These are phyloP conservation scores for Murina feae DNA, from an alignment of 2,113 vertebrate genomes.

Conservation along the genomic window DNA sequence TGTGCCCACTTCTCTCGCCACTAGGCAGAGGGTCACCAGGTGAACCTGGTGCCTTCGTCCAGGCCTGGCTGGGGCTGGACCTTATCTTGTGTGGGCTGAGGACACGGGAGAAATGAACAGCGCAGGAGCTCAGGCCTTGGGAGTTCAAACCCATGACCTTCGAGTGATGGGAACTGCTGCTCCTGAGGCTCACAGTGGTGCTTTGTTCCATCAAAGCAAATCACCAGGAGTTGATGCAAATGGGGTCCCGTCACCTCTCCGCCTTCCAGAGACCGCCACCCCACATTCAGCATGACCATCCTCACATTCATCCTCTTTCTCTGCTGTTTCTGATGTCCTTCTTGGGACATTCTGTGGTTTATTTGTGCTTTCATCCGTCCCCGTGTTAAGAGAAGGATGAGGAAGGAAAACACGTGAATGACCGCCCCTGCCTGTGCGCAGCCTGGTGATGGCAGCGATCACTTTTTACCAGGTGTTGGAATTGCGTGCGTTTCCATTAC, in stretches of 20 bases:
- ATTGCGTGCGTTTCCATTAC: slow-evolving; percentile 32
- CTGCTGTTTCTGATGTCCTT: background rate
- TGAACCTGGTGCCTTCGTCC: background rate
- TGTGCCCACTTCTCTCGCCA: background rate
- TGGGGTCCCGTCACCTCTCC: background rate
- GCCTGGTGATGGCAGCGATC: background rate
- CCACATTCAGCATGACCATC: background rate
- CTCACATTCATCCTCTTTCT: background rate
- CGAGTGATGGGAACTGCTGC: slow-evolving; percentile 35
- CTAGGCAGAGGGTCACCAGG: background rate
- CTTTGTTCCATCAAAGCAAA: slow-evolving; percentile 53
- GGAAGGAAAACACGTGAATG: background rate
- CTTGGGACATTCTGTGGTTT: background rate
- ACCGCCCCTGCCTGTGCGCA: background rate
- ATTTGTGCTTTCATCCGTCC: background rate
- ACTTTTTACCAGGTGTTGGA: background rate
- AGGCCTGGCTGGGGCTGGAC: background rate
- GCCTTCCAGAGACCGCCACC: background rate
- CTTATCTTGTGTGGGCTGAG: slow-evolving; percentile 8
- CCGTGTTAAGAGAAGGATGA: background rate
- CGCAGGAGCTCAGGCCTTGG: slow-evolving; percentile 29
- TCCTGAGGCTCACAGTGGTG: slow-evolving; percentile 11
- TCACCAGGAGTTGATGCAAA: slow-evolving; percentile 40
- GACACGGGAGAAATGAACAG: slow-evolving; percentile 48
- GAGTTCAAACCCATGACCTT: slow-evolving; percentile 65